Base-by-base conservation (phyloP, 1,140 invertebrate genomes). In the Macrostomum lignano region DNA sequence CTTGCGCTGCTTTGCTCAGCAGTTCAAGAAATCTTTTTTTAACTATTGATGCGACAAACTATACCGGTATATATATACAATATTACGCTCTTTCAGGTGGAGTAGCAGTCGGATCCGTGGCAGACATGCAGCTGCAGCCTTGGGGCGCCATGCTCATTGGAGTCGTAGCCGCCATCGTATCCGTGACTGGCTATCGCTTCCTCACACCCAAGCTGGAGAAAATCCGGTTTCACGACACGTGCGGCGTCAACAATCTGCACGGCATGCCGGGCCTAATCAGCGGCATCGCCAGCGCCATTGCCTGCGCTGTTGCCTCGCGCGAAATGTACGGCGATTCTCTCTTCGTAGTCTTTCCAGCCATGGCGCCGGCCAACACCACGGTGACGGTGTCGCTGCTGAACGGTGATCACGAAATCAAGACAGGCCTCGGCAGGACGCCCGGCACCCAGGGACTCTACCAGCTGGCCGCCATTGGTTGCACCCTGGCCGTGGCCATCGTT, bases 161-260 rank as follows among this genome's bases (percentile, higher is more conserved):
- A 10, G 65, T 67, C 25, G 43, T 71, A 19, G 74, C 79, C 24
- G 82, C 71, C 10, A 40, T 67, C 3, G 43, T 91, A 19, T 86
- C 78, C 29, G 74, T 79, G 5, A 39, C 74, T 20, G 81, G 82
- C 31, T 88, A 78, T 51, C 63, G 65, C 46, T 75, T 67, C 49
- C 50, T 88, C 28, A 73, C 76, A 30, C 32, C 32, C 17, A 19
- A 11, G 10, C 11, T 24, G 3, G 11, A 28, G 22, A 67, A 63
- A 29, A 47, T 74, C 3, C 65, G 68, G 30, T 56, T 91, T 24
- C 70, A 77, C 46, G 82, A 91, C 51, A 88, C 81, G 1, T 91
- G 81, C 49, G 84, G 84, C 2, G 78, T 91, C 0, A 68, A 91
- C 58, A 91, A 91, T 58, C 65, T 93, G 7, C 82, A 93, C 46